Evolutionary conservation across 1,140 invertebrate genomes (phyloP).

Genomic region (Zaprionus inermis): DNA sequence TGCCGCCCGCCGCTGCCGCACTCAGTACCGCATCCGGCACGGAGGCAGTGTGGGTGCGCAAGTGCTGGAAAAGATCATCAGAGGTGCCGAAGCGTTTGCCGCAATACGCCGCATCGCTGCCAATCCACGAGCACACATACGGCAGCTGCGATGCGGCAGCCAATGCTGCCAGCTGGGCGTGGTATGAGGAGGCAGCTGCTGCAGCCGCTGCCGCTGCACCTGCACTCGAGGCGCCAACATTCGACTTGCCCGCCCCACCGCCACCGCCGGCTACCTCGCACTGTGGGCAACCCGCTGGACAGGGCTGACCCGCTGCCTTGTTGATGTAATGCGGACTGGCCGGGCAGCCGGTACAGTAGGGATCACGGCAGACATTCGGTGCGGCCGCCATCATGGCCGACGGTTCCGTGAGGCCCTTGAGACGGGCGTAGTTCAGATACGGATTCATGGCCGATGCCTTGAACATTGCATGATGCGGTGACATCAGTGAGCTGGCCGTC

Average conservation of each 20-base stretch:
- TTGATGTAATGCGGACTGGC: conserved; percentile 91
- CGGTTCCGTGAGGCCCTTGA: conserved; percentile 86
- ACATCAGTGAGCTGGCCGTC: conserved; percentile 88
- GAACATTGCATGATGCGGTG: conserved; percentile 89
- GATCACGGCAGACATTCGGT: conserved; percentile 93
- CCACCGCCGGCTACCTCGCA: conserved; percentile 86
- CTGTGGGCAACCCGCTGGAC: conserved; percentile 94
- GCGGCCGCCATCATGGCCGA: conserved; percentile 84
- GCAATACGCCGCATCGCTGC: conserved; percentile 93
- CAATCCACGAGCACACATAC: conserved; percentile 96
- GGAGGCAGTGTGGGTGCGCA: conserved; percentile 92
- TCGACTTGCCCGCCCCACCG: conserved; percentile 50
- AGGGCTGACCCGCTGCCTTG: conserved; percentile 87
- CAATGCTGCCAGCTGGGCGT: conserved; percentile 90
- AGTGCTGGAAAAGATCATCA: conserved; percentile 95
- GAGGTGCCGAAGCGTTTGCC: conserved; percentile 95
- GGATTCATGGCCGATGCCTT: conserved; percentile 88
- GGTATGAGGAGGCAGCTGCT: conserved; percentile 88
- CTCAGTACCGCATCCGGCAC: conserved; percentile 85
- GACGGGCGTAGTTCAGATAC: conserved; percentile 89
- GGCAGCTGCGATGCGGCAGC: conserved; percentile 90
- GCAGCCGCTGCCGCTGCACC: conserved; percentile 65
- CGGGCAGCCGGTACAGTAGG: conserved; percentile 96
- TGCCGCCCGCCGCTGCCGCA: conserved; percentile 84
- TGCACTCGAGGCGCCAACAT: conserved; percentile 41